phyloP scores from a whole-genome alignment of 1,140 invertebrate genomes.

The Whitmania pigra region DNA sequence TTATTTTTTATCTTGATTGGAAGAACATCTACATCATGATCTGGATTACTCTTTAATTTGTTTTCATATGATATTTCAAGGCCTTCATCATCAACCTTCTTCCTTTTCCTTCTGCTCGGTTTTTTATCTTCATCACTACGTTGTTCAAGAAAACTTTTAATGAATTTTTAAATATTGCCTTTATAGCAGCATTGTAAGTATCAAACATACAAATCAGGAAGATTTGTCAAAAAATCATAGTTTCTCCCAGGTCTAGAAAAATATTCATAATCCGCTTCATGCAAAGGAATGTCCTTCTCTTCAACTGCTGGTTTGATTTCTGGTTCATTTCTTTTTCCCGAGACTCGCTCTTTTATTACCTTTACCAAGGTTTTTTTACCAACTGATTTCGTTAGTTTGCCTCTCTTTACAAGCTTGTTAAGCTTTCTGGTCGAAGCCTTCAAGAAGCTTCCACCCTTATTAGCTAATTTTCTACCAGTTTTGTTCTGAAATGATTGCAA shows the following conservation, averaged over 20 bases:
- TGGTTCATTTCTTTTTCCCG: constrained; percentile 13
- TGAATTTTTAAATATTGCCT: constrained; percentile 10
- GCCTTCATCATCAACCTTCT: constrained; percentile 25
- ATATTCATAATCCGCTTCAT: constrained; percentile 26
- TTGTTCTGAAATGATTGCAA: constrained; percentile 4
- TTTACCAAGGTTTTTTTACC: constrained; percentile 30
- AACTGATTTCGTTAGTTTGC: constrained; percentile 32
- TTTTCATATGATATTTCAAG: constrained; percentile 30
- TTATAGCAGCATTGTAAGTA: neutral
- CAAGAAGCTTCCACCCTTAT: constrained; percentile 27
- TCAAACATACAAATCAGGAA: constrained; percentile 11
- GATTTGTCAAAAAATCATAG: constrained; percentile 20
- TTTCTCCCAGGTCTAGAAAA: constrained; percentile 21
- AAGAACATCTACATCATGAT: constrained; percentile 12
- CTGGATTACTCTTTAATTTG: constrained; percentile 23
- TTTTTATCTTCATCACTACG: constrained; percentile 23
- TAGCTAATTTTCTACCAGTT: constrained; percentile 9
- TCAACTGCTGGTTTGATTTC: neutral
- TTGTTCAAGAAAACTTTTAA: constrained; percentile 6
- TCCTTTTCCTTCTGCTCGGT: constrained; percentile 27
- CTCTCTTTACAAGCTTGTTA: constrained; percentile 36
- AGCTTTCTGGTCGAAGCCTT: constrained; percentile 36
- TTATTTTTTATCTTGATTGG: constrained; percentile 15
- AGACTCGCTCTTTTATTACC: constrained; percentile 21
- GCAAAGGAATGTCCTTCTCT: constrained; percentile 23